Percentiles rank a stretch among this genome's conserved stretches.
Evolutionary conservation across 2,113 vertebrate species (phyloP).

Genomic region (Zapornia atra): DNA sequence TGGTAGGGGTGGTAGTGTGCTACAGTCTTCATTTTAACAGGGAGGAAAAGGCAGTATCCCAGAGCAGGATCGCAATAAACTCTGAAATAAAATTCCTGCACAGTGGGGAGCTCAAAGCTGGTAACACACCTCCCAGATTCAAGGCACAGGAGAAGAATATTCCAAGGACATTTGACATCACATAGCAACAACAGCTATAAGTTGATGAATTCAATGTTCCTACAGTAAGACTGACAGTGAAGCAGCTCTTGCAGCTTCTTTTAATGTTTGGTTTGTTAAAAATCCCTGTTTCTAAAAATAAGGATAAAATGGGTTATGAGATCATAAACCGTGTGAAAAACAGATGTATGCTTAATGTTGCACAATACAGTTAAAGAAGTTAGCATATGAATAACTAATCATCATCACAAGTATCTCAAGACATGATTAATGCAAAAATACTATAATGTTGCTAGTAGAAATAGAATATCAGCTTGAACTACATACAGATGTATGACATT

Average conservation of each 20-base stretch:
- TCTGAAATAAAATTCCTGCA: neutral
- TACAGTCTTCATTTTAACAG: neutral
- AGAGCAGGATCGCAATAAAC: neutral
- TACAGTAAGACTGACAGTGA: neutral
- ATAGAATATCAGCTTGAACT: neutral
- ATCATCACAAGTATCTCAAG: neutral
- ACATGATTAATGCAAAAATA: neutral
- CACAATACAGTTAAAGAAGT: slow-evolving; percentile 13
- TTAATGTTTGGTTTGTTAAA: neutral
- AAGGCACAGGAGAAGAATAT: neutral
- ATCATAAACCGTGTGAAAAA: neutral
- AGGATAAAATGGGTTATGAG: neutral
- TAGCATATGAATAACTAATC: slow-evolving; percentile 27
- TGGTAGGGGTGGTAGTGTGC: neutral
- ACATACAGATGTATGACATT: neutral
- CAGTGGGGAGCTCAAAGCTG: neutral
- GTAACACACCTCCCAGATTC: neutral
- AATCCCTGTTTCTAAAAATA: slow-evolving; percentile 27
- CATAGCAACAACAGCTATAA: neutral
- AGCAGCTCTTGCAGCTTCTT: neutral
- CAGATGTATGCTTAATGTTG: neutral
- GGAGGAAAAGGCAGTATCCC: neutral
- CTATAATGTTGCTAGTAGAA: neutral
- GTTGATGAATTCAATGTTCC: neutral
- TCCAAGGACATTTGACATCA: neutral